phyloP scores from a whole-genome alignment of 2,113 vertebrate species.

The Panthera uncia region DNA sequence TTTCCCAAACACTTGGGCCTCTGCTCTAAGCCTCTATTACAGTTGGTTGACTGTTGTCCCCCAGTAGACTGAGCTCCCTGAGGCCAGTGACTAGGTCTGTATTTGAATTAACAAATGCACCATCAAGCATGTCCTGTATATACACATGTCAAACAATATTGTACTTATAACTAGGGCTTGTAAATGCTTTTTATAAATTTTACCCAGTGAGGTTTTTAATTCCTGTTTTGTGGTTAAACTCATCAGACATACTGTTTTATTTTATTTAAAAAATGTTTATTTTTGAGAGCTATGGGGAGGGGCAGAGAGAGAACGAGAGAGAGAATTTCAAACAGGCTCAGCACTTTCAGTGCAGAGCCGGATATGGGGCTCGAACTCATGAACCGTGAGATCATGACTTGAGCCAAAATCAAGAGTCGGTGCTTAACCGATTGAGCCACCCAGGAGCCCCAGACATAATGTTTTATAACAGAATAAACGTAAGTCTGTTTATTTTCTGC shows the following conservation, averaged over 20 bases:
- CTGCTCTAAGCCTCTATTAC: background rate
- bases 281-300: no score
- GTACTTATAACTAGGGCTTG: background rate
- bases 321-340: no score
- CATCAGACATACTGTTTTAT: background rate
- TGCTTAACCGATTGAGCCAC: no score
- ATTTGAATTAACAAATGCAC: background rate
- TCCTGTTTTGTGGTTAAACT: background rate
- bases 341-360: no score
- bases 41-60: background rate
- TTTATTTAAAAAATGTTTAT: no score
- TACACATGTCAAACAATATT: background rate
- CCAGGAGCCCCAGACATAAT: background rate
- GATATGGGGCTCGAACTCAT: no score
- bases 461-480: background rate
- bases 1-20: background rate
- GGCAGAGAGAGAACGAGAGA: no score
- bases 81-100: background rate
- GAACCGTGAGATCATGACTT: no score
- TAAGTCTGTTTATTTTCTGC: background rate
- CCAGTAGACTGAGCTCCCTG: background rate
- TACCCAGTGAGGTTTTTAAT: background rate
- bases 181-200: background rate
- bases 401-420: no score
- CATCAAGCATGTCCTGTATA: background rate